These are phyloP conservation scores for Petrocephalus zakoni DNA, from an alignment of 2,113 vertebrate species.

Conservation along the genomic window DNA sequence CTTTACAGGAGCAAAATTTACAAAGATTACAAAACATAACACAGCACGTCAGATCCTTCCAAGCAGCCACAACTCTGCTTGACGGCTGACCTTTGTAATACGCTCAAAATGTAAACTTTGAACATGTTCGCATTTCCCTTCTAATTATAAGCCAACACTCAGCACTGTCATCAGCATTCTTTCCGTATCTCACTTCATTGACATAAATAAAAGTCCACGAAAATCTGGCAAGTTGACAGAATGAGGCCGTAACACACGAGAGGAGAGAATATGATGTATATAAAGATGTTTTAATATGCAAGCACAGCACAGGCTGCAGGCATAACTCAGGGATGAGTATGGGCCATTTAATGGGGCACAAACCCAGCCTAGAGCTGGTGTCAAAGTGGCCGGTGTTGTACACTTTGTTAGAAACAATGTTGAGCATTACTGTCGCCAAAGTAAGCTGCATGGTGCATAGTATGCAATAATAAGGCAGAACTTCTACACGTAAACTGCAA, in stretches of 20 bases:
- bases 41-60: background rate
- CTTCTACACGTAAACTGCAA: background rate
- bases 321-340: slow-evolving; percentile 17
- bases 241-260: slow-evolving; percentile 16
- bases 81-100: background rate
- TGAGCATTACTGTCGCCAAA: background rate
- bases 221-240: slow-evolving; percentile 13
- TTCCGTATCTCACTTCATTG: background rate
- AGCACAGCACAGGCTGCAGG: background rate
- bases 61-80: background rate
- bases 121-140: background rate
- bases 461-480: background rate
- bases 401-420: background rate
- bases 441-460: background rate
- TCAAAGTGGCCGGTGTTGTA: background rate
- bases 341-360: background rate
- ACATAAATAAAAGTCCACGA: slow-evolving; percentile 8
- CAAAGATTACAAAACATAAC: background rate
- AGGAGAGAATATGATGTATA: slow-evolving; percentile 15
- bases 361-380: background rate
- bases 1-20: background rate
- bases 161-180: background rate
- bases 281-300: slow-evolving; percentile 22
- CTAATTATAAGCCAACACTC: background rate
- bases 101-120: background rate